Conservation (phyloP, 2,797 vertebrate genomes). For the Xiphorhynchus erythropygius region DNA sequence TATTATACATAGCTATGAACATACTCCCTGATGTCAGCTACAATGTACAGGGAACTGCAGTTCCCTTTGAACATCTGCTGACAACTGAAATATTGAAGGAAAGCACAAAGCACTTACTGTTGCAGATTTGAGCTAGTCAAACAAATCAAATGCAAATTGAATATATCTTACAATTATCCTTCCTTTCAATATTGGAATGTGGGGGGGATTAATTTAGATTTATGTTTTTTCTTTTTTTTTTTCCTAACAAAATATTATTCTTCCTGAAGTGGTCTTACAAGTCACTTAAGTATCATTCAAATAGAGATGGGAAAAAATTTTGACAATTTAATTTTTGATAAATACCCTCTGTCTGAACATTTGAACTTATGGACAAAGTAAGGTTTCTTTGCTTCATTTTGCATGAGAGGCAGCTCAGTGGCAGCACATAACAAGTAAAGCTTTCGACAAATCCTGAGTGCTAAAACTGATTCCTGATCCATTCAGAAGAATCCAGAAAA, state of each 20-base stretch:
- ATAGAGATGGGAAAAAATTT: background rate
- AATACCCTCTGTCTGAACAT: background rate
- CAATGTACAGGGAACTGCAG: background rate
- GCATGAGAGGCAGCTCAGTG: background rate
- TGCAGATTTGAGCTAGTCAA: background rate
- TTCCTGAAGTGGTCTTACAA: background rate
- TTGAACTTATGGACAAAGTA: background rate
- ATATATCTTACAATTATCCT: background rate
- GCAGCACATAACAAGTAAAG: background rate
- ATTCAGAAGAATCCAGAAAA: background rate
- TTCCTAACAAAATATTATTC: background rate
- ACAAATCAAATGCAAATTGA: background rate
- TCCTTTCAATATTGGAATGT: background rate
- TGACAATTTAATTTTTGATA: background rate
- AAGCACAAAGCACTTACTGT: background rate
- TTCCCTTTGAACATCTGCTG: constrained; percentile 27
- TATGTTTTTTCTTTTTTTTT: background rate
- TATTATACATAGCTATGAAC: background rate
- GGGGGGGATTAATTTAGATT: background rate
- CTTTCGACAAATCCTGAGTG: background rate
- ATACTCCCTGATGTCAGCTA: constrained; percentile 2
- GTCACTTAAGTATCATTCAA: background rate
- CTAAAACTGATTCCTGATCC: background rate
- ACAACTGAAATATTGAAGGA: background rate
- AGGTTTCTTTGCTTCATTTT: background rate